phyloP scores from a whole-genome alignment of 1,140 invertebrate genomes.

The Euura lappo region DNA sequence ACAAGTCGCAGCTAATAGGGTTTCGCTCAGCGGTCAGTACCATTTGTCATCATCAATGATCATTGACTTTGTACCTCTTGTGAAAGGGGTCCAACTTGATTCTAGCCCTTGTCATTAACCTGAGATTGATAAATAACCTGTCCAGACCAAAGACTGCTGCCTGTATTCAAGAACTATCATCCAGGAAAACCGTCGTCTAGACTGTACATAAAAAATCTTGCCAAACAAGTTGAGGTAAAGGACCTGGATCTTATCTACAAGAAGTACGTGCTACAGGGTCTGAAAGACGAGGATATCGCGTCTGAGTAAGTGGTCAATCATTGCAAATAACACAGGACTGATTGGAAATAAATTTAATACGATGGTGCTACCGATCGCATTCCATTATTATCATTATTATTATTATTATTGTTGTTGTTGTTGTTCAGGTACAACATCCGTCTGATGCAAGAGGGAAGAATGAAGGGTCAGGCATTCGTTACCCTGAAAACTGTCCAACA shows the following conservation, averaged over 20 bases:
- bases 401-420: conserved; percentile 25
- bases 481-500: conserved; percentile 75
- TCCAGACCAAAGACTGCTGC: conserved; percentile 75
- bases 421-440: conserved; percentile 76
- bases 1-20: conserved; percentile 71
- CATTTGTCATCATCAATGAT: conserved; percentile 8
- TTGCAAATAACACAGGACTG: conserved; percentile 8
- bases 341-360: conserved; percentile 10
- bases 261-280: conserved; percentile 65
- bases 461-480: conserved; percentile 96
- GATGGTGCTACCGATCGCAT: not conserved
- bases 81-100: not conserved
- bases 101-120: not conserved
- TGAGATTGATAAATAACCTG: conserved; percentile 32
- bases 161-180: conserved; percentile 89
- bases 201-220: conserved; percentile 92
- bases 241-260: conserved; percentile 85
- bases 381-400: conserved; percentile 18
- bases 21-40: conserved; percentile 66
- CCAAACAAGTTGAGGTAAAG: conserved; percentile 76
- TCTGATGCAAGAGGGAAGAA: conserved; percentile 92
- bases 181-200: conserved; percentile 80
- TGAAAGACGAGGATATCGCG: conserved; percentile 59
- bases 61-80: not conserved
- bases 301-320: conserved; percentile 56